These are phyloP conservation scores for Prionailurus bengalensis DNA, from an alignment of 2,113 vertebrate genomes.

Conservation along the genomic window DNA sequence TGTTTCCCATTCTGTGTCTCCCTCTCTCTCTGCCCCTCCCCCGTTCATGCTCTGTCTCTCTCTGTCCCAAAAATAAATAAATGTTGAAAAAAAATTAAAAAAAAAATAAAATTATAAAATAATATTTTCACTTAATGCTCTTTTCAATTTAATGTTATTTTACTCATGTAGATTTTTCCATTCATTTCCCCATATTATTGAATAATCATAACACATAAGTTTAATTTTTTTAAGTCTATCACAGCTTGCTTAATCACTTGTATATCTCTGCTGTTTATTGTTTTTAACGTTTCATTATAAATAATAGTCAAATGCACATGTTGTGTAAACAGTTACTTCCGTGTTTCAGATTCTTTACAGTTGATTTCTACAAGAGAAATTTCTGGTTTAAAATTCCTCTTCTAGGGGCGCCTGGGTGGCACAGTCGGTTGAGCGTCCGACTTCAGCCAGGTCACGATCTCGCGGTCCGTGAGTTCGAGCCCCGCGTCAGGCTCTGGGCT, in stretches of 20 bases:
- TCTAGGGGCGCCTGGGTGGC: not conserved
- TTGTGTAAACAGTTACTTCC: not conserved
- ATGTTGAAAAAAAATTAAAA: no score
- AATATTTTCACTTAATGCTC: not conserved
- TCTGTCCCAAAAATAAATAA: no score
- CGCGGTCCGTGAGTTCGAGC: no score
- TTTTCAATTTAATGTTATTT: conserved; percentile 12
- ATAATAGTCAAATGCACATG: not conserved
- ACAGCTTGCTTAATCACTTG: not conserved
- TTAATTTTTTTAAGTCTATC: not conserved
- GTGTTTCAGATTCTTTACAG: not conserved
- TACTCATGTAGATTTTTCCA: not conserved
- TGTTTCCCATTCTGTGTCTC: no score
- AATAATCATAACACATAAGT: not conserved
- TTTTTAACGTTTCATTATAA: not conserved
- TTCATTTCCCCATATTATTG: not conserved
- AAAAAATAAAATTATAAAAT: not conserved
- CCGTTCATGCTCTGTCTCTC: no score
- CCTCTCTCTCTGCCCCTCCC: no score
- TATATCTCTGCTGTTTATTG: not conserved
- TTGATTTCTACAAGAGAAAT: not conserved
- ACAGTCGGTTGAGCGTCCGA: no score
- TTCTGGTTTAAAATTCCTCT: not conserved
- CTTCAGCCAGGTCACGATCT: no score
- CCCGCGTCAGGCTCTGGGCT: no score